Base-by-base conservation (phyloP, 2,888 invertebrate genomes). In the Gibbula magus region DNA sequence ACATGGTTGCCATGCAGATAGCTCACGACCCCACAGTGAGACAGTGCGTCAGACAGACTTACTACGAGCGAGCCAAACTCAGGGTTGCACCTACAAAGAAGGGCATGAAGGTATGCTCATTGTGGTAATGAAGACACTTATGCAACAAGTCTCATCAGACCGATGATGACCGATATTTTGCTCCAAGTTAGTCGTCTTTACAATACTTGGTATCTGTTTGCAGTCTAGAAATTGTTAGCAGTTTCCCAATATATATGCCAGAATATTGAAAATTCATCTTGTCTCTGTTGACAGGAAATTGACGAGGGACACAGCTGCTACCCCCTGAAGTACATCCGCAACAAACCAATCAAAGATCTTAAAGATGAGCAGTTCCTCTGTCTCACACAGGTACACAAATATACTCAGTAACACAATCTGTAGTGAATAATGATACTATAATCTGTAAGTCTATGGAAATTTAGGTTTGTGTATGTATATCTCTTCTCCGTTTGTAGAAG, bases 1-100 rank as follows among this genome's bases (percentile, higher is more conserved):
- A 96, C 93, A 97, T 99, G 96, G 97, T 99, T 32, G 97, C 99
- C 0, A 96, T 96, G 83, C 99, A 99, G 93, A 94, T 99, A 78
- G 96, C 98, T 0, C 95, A 97, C 76, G 98, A 99, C 92, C 99
- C 99, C 0, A 93, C 96, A 82, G 95, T 99, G 10, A 94, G 98
- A 0, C 96, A 96, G 89, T 96, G 96, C 86, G 95, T 98, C 10
- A 94, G 99, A 0, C 85, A 97, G 92, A 96, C 96, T 67, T 96
- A 96, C 92, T 96, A 96, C 89, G 98, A 98, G 92, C 94, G 97
- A 16, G 98, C 98, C 3, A 96, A 96, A 84, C 92, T 99, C 81
- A 94, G 94, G 81, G 96, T 97, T 0, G 92, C 93, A 0, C 98
- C 99, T 0, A 99, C 99, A 0, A 96, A 96, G 90, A 96, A 96